Conservation (phyloP, 2,797 vertebrate species). For the Acipenser oxyrinchus region DNA sequence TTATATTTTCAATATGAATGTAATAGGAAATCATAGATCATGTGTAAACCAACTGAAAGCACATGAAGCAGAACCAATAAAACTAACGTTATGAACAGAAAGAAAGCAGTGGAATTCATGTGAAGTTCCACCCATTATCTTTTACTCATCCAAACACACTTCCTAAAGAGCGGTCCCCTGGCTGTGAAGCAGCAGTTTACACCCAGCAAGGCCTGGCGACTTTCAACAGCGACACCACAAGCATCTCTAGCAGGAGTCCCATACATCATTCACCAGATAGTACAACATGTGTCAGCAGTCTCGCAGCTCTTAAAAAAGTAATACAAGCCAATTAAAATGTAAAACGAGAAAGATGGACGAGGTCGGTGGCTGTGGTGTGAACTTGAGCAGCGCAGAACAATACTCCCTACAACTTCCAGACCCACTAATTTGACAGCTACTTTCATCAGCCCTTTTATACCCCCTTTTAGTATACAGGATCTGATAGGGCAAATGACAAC, state of each 20-base stretch:
- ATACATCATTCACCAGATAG: slow-evolving; percentile 72
- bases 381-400: slow-evolving; percentile 63
- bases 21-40: too few relatives aligned
- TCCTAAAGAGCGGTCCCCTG: too few relatives aligned
- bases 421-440: slow-evolving; percentile 69
- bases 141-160: too few relatives aligned
- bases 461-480: slow-evolving; percentile 29
- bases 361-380: slow-evolving; percentile 62
- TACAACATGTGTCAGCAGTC: slow-evolving; percentile 71
- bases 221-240: slow-evolving; percentile 22
- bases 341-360: slow-evolving; percentile 73
- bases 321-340: slow-evolving; percentile 77
- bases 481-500: slow-evolving; percentile 41
- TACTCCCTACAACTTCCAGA: slow-evolving; percentile 57
- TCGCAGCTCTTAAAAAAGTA: slow-evolving; percentile 57
- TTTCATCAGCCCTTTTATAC: slow-evolving; percentile 50
- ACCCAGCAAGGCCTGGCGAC: slow-evolving; percentile 32
- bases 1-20: too few relatives aligned
- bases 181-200: slow-evolving; percentile 40
- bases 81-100: too few relatives aligned
- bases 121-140: too few relatives aligned
- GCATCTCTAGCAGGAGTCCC: slow-evolving; percentile 31
- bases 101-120: too few relatives aligned
- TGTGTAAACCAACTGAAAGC: too few relatives aligned
- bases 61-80: too few relatives aligned